These are phyloP conservation scores for Melanogrammus aeglefinus DNA, from an alignment of 2,797 vertebrate species.

Conservation along the genomic window DNA sequence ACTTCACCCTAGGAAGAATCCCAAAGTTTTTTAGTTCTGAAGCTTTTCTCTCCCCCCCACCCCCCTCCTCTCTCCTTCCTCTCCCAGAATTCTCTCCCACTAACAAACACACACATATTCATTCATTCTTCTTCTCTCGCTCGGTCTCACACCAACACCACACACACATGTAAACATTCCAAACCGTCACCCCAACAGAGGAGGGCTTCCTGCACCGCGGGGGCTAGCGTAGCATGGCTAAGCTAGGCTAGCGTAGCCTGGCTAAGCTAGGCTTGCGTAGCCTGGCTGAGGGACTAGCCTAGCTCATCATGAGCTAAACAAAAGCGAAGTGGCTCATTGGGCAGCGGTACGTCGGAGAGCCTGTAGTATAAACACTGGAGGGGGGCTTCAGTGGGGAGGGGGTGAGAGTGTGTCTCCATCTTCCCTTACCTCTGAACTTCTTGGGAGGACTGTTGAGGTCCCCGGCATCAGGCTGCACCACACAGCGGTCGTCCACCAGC, in stretches of 20 bases:
- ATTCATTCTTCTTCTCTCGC: background rate
- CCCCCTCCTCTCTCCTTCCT: background rate
- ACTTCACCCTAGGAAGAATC: conserved; percentile 38
- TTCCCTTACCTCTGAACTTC: conserved; percentile 92
- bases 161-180: background rate
- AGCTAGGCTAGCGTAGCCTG: background rate
- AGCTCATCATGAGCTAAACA: background rate
- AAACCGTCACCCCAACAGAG: background rate
- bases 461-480: conserved; percentile 96
- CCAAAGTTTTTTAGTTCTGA: conserved; percentile 42
- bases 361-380: background rate
- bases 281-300: background rate
- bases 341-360: too few relatives aligned
- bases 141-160: background rate
- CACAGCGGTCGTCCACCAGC: conserved; percentile 96
- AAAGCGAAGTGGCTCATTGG: background rate
- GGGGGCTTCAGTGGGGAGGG: background rate
- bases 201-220: background rate
- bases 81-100: conserved; percentile 3
- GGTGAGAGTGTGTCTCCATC: background rate
- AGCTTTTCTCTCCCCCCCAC: background rate
- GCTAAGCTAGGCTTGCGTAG: background rate
- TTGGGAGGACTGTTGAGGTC: conserved; percentile 98
- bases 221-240: background rate
- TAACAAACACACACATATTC: background rate